A percentile compares a stretch with the other conserved stretches of the same genome.
These are phyloP conservation scores for Spinibarbus caldwelli DNA, from an alignment of 2,797 vertebrate species.

Conservation along the genomic window DNA sequence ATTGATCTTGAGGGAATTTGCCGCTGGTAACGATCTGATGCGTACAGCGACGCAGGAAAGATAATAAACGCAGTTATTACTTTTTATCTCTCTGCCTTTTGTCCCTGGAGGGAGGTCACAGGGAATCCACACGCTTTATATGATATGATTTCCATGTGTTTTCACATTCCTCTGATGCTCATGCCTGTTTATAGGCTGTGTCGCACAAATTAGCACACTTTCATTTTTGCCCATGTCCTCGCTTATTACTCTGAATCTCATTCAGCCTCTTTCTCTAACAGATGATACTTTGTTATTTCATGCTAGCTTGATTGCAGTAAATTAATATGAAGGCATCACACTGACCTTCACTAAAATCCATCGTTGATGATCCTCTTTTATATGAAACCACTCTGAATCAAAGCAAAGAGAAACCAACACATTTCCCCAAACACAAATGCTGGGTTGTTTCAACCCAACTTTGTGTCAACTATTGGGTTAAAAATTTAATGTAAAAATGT, in stretches of 20 bases:
- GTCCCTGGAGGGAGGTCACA: slow-evolving; percentile 28
- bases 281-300: background rate
- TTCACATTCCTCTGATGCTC: slow-evolving; percentile 5
- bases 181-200: slow-evolving; percentile 47
- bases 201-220: slow-evolving; percentile 54
- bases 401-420: background rate
- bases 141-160: slow-evolving; percentile 12
- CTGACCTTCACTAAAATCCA: background rate
- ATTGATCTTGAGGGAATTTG: slow-evolving; percentile 33
- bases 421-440: background rate
- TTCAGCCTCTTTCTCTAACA: slow-evolving; percentile 31
- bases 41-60: slow-evolving; percentile 23
- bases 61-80: slow-evolving; percentile 42
- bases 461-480: too few species aligned
- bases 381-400: background rate
- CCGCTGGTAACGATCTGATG: slow-evolving; percentile 22
- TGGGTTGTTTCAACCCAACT: too few species aligned
- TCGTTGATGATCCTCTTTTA: background rate
- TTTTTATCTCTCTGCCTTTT: slow-evolving; percentile 16
- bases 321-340: background rate
- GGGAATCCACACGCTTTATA: slow-evolving; percentile 23
- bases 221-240: slow-evolving; percentile 25
- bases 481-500: too few species aligned
- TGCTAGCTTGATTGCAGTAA: background rate
- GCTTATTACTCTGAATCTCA: slow-evolving; percentile 42